Base-by-base conservation (phyloP, 2,888 invertebrate species). In the Metacarcinus magister region DNA sequence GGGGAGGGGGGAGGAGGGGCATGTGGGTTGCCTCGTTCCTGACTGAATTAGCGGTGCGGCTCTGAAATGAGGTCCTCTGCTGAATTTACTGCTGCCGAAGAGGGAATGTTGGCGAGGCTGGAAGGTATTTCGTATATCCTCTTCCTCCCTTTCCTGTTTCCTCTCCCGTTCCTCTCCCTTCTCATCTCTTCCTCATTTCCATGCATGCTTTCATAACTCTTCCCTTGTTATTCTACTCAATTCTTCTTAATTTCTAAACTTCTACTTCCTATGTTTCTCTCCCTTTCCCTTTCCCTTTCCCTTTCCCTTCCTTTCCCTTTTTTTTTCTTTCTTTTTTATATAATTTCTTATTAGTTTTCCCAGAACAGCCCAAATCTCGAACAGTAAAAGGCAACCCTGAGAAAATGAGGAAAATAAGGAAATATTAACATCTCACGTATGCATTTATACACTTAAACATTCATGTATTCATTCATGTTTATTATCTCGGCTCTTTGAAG, bases 361-460 rank as follows among this genome's bases (percentile, higher is more conserved):
- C 44, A 82, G 5, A 82, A 32, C 5, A 82, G 7, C 28, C 82
- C 82, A 82, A 32, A 82, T 4, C 28, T 28, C 10, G 32, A 1
- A 32, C 32, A 8, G 10, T 82, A 19, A 32, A 82, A 82, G 82
- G 32, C 32, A 82, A 32, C 28, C 82, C 28, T 13, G 32, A 32
- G 82, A 82, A 82, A 82, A 82, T 32, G 82, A 32, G 82, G 19
- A 82, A 82, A 8, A 32, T 28, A 23, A 82, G 82, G 32, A 82
- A 82, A 82, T 82, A 82, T 32, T 82, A 82, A 82, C 32, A 82
- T 28, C 82, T 82, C 82, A 82, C 32, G 8, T 82, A 82, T 82
- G 82, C 82, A 82, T 82, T 82, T 82, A 82, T 82, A 5, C 82
- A 32, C 82, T 82, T 82, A 28, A 32, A 23, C 32, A 82, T 82